Conservation (phyloP, 2,888 invertebrate species). For the Drosophila leonis region DNA sequence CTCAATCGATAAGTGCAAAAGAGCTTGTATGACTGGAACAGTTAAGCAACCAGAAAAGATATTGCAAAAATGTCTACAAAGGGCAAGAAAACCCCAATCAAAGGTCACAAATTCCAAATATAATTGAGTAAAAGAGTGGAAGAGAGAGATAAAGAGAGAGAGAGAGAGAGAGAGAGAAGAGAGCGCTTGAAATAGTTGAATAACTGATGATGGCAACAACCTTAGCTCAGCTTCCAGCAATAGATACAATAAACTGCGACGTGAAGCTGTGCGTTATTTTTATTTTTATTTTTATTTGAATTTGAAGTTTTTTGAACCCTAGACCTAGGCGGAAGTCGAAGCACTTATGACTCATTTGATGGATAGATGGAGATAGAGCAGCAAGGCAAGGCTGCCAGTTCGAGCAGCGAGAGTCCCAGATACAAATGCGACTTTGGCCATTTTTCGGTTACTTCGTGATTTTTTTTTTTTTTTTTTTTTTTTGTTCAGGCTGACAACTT, state of each 20-base stretch:
- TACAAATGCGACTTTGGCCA: conserved; percentile 20
- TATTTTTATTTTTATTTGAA: conserved; percentile 15
- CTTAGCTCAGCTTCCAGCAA: conserved; percentile 29
- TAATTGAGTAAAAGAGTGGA: neutral
- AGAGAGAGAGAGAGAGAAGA: neutral
- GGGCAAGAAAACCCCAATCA: neutral
- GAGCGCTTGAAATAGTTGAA: conserved; percentile 18
- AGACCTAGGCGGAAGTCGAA: conserved; percentile 64
- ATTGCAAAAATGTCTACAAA: neutral
- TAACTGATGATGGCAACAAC: conserved; percentile 46
- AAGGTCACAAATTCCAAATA: neutral
- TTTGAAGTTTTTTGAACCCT: conserved; percentile 69
- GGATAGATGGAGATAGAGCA: conserved; percentile 48
- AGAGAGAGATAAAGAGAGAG: neutral
- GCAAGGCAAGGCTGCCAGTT: conserved; percentile 22
- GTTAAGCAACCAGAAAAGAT: conserved; percentile 1
- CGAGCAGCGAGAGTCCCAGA: conserved; percentile 16
- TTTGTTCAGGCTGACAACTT: conserved; percentile 15
- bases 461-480: neutral
- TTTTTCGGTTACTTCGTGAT: conserved; percentile 5
- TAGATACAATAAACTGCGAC: conserved; percentile 28
- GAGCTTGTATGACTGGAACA: neutral
- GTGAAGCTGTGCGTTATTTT: conserved; percentile 29
- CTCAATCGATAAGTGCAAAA: neutral
- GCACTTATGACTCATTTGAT: conserved; percentile 70